phyloP scores from a whole-genome alignment of 2,113 vertebrate species.

The Pseudolaguvia tuberculata region DNA sequence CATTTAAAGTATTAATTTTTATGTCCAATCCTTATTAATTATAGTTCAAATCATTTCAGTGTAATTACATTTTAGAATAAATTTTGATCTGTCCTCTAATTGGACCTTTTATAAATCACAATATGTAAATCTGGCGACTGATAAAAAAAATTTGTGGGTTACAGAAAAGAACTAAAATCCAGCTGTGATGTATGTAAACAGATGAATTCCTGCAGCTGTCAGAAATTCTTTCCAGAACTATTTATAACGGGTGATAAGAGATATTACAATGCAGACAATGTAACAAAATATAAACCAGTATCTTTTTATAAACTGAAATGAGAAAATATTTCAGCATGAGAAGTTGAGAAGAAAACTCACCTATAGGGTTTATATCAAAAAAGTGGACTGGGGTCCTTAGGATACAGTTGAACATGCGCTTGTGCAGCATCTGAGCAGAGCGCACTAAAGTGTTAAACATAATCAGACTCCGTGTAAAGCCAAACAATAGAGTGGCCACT shows the following conservation, averaged over 20 bases:
- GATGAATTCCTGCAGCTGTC: neutral
- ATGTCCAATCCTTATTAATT: too few relatives aligned
- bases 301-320: neutral
- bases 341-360: conserved; percentile 64
- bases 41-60: neutral
- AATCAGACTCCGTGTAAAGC: conserved; percentile 72
- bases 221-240: neutral
- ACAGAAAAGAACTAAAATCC: neutral
- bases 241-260: too few relatives aligned
- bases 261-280: neutral
- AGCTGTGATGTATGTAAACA: neutral
- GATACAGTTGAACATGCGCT: conserved; percentile 84
- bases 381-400: conserved; percentile 81
- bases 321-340: neutral
- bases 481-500: conserved; percentile 72
- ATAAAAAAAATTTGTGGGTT: neutral
- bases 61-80: neutral
- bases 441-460: conserved; percentile 80
- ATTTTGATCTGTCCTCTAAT: neutral
- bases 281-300: neutral
- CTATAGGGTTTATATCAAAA: conserved; percentile 91
- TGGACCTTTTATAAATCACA: neutral
- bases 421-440: conserved; percentile 78
- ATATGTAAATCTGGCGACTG: neutral
- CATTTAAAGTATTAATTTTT: too few relatives aligned